These are phyloP conservation scores for Hetaerina titia DNA, from an alignment of 2,888 invertebrate species.

Conservation along the genomic window DNA sequence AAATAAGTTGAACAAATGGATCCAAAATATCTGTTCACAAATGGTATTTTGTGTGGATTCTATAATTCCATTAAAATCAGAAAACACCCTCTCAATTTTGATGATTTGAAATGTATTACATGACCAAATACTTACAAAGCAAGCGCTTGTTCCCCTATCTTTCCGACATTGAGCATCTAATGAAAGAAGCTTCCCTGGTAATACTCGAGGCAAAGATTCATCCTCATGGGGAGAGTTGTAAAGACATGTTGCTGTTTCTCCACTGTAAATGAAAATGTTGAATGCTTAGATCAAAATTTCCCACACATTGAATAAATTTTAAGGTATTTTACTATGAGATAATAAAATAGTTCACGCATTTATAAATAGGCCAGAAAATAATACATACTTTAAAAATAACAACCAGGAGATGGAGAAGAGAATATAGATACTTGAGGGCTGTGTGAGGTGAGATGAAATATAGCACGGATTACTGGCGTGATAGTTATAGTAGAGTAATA, in stretches of 20 bases:
- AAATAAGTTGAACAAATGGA: neutral
- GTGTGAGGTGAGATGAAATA: too few relatives aligned
- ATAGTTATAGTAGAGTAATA: too few relatives aligned
- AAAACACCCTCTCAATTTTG: neutral
- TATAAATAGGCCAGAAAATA: too few relatives aligned
- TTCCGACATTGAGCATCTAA: constrained; percentile 95
- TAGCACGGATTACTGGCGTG: too few relatives aligned
- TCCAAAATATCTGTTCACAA: neutral
- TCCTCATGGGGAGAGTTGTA: constrained; percentile 97
- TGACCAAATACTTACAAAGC: constrained; percentile 81
- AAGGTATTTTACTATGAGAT: neutral
- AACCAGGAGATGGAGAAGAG: too few relatives aligned
- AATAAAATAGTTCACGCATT: too few relatives aligned
- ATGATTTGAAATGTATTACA: neutral
- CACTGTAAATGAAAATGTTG: constrained; percentile 81
- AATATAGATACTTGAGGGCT: too few relatives aligned
- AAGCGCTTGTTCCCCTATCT: constrained; percentile 93
- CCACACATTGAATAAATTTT: neutral
- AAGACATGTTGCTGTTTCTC: constrained; percentile 95
- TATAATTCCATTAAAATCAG: neutral
- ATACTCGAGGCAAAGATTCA: constrained; percentile 90
- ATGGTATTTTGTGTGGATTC: neutral
- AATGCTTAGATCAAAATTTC: neutral
- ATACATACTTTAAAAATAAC: too few relatives aligned
- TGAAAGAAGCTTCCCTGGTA: constrained; percentile 93